Evolutionary conservation across 2,888 invertebrate genomes (phyloP).

Genomic region (Athrips mouffetella): DNA sequence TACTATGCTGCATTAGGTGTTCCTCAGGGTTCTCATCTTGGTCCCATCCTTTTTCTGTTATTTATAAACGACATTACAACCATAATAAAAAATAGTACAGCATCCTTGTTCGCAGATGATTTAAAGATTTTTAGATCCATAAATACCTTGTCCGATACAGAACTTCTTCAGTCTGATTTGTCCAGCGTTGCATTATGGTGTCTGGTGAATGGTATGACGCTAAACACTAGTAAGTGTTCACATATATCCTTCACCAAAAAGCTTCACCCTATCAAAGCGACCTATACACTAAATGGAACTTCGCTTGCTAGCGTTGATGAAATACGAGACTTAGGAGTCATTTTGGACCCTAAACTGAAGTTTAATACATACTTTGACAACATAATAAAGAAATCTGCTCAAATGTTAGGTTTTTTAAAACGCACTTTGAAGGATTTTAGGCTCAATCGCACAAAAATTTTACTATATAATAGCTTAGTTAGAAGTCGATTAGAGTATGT

Average conservation of each 20-base stretch:
- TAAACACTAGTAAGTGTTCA: slow-evolving; percentile 17
- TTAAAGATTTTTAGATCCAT: slow-evolving; percentile 20
- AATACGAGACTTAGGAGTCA: slow-evolving; percentile 13
- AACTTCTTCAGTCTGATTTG: slow-evolving; percentile 16
- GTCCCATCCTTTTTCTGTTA: slow-evolving; percentile 18
- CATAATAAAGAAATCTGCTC: slow-evolving; percentile 11
- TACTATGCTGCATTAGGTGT: slow-evolving; percentile 20
- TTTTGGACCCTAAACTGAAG: slow-evolving; percentile 7
- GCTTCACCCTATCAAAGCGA: not conserved
- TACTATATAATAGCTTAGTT: slow-evolving; percentile 12
- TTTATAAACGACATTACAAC: slow-evolving; percentile 20
- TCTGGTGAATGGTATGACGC: slow-evolving; percentile 15
- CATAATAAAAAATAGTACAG: slow-evolving; percentile 10
- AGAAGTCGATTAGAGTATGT: slow-evolving; percentile 15
- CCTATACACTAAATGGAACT: slow-evolving; percentile 9
- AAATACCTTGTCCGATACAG: not conserved
- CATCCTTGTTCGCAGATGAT: slow-evolving; percentile 24
- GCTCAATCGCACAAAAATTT: slow-evolving; percentile 2
- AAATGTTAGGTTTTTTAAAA: slow-evolving; percentile 14
- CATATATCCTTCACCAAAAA: slow-evolving; percentile 19
- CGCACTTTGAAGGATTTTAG: slow-evolving; percentile 9
- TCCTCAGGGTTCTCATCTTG: slow-evolving; percentile 23
- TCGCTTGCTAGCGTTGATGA: not conserved
- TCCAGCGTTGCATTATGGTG: slow-evolving; percentile 18
- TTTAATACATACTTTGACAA: slow-evolving; percentile 5